Evolutionary conservation across 2,888 invertebrate genomes (phyloP).

Genomic region (Euproctis similis): DNA sequence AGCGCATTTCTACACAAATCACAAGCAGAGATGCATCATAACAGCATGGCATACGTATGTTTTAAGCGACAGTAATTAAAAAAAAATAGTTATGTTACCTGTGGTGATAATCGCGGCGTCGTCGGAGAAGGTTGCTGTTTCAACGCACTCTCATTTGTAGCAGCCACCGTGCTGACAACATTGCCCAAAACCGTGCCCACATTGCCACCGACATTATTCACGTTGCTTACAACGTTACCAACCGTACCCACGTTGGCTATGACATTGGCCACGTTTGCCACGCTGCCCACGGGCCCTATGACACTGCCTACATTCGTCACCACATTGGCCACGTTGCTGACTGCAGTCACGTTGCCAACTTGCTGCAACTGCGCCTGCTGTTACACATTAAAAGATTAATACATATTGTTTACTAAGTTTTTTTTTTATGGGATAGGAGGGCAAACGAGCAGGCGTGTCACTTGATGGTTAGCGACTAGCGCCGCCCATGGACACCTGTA

Average conservation of each 20-base stretch:
- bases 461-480: no score
- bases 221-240: slow-evolving; percentile 25
- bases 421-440: no score
- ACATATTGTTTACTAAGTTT: no score
- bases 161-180: slow-evolving; percentile 28
- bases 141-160: slow-evolving; percentile 44
- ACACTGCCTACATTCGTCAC: background rate
- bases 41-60: background rate
- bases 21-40: background rate
- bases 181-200: slow-evolving; percentile 30
- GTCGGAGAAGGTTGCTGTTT: slow-evolving; percentile 66
- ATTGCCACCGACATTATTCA: slow-evolving; percentile 27
- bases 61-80: background rate
- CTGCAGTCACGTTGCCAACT: slow-evolving; percentile 41
- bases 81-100: slow-evolving; percentile 25
- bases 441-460: no score
- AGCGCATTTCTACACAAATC: no score
- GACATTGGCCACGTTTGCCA: slow-evolving; percentile 28
- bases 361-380: slow-evolving; percentile 83
- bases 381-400: no score
- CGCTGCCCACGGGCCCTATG: slow-evolving; percentile 26
- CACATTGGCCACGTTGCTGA: slow-evolving; percentile 27
- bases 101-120: slow-evolving; percentile 58
- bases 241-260: slow-evolving; percentile 25
- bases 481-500: no score